Conservation (phyloP, 2,888 invertebrate species). For the Drosophila acutilabella region DNA sequence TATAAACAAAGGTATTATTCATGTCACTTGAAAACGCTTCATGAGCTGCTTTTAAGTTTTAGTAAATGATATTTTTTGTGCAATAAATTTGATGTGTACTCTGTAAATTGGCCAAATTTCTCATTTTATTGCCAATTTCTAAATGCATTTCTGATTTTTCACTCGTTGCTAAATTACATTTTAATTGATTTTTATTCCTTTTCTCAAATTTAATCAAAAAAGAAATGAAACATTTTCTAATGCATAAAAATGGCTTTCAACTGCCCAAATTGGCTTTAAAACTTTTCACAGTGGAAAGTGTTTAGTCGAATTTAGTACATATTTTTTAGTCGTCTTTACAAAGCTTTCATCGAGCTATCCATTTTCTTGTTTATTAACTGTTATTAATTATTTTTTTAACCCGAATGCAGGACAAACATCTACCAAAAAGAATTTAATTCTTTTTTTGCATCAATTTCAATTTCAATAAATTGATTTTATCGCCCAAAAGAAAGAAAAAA, state of each 20-base stretch:
- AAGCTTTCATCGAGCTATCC: no score
- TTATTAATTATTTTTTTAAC: neutral
- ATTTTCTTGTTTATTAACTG: no score
- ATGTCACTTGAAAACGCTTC: neutral
- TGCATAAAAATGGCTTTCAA: no score
- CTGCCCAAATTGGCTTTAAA: no score
- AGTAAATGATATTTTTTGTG: no score
- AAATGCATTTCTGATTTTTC: neutral
- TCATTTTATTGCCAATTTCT: no score
- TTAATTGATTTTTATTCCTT: neutral
- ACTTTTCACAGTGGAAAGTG: no score
- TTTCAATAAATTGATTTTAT: conserved; percentile 16
- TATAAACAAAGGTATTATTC: conserved; percentile 10
- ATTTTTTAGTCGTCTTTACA: no score
- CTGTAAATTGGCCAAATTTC: no score
- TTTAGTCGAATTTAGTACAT: no score
- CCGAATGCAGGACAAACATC: neutral
- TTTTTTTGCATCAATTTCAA: neutral
- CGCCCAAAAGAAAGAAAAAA: neutral
- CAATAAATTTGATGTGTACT: no score
- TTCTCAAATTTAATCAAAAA: neutral
- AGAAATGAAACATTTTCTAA: neutral
- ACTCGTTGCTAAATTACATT: neutral
- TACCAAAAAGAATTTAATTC: conserved; percentile 16
- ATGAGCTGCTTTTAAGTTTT: neutral